Evolutionary conservation across 2,888 invertebrate species (phyloP), one percentile per base, ranked within the genome.

Genomic region (Ormyrus rosae): DNA sequence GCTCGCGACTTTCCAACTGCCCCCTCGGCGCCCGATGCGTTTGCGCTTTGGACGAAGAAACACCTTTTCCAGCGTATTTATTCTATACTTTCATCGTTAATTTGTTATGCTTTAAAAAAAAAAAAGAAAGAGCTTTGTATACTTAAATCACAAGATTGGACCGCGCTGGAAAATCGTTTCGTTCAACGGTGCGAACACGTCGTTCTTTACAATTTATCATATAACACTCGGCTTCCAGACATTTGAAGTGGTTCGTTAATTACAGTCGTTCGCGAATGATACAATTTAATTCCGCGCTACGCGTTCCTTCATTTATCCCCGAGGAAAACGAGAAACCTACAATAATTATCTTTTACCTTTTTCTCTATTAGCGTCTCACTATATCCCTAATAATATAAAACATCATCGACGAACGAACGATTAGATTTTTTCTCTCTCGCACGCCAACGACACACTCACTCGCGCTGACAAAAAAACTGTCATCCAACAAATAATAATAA

Each of bases 381-480:
- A 63, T 63, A n/a, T 77, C 64, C 70, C 63, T 69, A 76, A 56
- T 34, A 77, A 70, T 55, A 56, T 63, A 70, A 34, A 34, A 34
- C 34, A 34, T 34, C 34, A 34, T 34, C 34, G 4, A 71, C 78
- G 71, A 53, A 58, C 58, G 64, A 69, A 56, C 60, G 73, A 34
- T 70, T 60, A 64, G 55, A 64, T 69, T 64, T 51, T 64, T 58
- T 48, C 68, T 51, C 65, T 10, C 46, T 10, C 19, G 8, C 46
- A 55, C 55, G 34, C 34, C 34, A 34, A 34, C 34, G 34, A 34
- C 34, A 34, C 34, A 55, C 19, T 11, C 58, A 65, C 48, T n/a
- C 60, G 7, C 58, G 6, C 55, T 56, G 34, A 34, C 34, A 34
- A 77, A 34, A 77, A 60, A 75, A 68, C 46, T 61, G 8, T 61